Conservation (phyloP, 2,113 vertebrate genomes). For the Percina caprodes region DNA sequence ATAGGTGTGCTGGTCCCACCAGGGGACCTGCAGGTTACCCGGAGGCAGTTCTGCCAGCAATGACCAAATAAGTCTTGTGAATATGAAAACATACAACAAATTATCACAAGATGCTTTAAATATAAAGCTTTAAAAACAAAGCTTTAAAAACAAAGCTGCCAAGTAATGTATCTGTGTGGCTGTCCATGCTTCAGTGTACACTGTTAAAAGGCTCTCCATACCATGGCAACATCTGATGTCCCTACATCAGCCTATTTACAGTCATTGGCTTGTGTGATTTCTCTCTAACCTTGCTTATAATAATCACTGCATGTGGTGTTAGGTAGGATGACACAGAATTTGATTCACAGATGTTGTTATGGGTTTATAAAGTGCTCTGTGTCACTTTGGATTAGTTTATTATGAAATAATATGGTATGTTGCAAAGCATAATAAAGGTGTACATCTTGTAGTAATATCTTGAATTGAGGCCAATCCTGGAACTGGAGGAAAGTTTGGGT, state of each 20-base stretch:
- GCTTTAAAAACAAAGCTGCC: too few relatives aligned
- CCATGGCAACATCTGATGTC: neutral
- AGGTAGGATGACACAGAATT: constrained; percentile 8
- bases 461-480: neutral
- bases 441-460: neutral
- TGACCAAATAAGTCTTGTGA: constrained; percentile 7
- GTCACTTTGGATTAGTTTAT: constrained; percentile 15
- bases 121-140: too few relatives aligned
- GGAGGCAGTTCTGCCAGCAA: neutral
- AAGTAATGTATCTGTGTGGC: neutral
- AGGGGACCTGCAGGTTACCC: constrained; percentile 17
- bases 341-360: neutral
- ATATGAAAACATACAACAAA: too few relatives aligned
- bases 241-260: neutral
- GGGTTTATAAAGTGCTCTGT: constrained; percentile 15
- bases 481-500: neutral
- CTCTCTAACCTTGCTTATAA: constrained; percentile 15
- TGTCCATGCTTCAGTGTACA: neutral
- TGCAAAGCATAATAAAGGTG: neutral
- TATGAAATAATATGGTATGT: constrained; percentile 9
- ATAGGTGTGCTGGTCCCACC: neutral
- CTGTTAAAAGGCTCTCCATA: neutral
- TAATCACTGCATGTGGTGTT: constrained; percentile 18
- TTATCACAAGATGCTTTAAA: too few relatives aligned
- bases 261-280: neutral